Conservation (phyloP, 2,113 vertebrate genomes). For the Gopherus evgoodei region DNA sequence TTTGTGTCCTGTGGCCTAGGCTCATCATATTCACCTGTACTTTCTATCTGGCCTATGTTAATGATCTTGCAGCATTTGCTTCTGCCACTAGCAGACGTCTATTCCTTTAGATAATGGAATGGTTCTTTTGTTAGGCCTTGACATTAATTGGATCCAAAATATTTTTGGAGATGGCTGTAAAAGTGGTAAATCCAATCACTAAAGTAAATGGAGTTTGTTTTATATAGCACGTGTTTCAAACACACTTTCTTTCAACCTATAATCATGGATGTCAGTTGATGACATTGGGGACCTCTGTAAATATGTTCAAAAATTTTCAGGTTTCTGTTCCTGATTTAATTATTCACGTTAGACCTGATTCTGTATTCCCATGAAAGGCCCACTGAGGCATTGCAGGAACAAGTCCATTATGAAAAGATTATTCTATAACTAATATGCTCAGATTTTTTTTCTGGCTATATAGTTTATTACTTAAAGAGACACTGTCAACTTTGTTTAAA, state of each 20-base stretch:
- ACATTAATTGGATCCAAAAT: background rate
- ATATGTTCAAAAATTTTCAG: background rate
- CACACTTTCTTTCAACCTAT: background rate
- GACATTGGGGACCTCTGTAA: background rate
- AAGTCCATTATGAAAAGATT: background rate
- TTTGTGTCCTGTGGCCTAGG: background rate
- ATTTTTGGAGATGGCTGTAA: background rate
- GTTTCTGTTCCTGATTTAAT: background rate
- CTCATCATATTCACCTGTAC: conserved; percentile 14
- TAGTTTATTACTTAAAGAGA: background rate
- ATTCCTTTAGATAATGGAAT: conserved; percentile 8
- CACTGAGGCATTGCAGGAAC: fast-evolving
- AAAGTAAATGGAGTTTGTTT: conserved; percentile 15
- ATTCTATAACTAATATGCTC: background rate
- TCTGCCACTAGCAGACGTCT: background rate
- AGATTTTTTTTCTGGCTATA: background rate
- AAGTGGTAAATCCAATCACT: conserved; percentile 4
- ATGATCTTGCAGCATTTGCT: background rate
- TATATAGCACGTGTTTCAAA: background rate
- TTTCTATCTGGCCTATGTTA: background rate
- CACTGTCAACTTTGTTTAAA: background rate
- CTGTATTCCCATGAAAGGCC: no score
- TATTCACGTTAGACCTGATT: background rate
- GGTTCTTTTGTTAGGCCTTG: background rate
- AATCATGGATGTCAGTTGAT: background rate